Evolutionary conservation across 2,113 vertebrate species (phyloP), one percentile per base, ranked within the genome.

Genomic region (Eublepharis macularius): DNA sequence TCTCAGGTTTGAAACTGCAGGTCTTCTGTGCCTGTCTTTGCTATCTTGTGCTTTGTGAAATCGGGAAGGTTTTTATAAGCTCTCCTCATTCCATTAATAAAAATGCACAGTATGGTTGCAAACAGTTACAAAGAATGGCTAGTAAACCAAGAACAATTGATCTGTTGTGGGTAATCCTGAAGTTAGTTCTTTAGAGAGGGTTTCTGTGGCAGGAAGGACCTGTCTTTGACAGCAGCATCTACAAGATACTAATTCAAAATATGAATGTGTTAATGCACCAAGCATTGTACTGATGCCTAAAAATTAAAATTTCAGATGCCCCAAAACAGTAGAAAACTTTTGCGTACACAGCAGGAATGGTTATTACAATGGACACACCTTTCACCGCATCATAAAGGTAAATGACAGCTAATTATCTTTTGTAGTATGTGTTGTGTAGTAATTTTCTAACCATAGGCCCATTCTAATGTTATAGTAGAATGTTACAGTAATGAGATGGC

Each of bases 251-350:
- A 79, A 79, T 43, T 63, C 24, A 41, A 39, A n/a, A 63, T 24
- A 79, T 39, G 60, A 78, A 5, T 13, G n/a, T 26, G n/a, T 60
- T 17, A 54, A 4, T 82, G 45, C 45, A 65, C 51, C 24, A 77
- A 77, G 9, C 41, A 26, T 14, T 83, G 1, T 29, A 36, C 16
- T 80, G 74, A 86, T 77, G 12, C 36, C 24, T 47, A 66, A 80
- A 29, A 13, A 68, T 1, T 0, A 0, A 74, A 8, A 68, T 86
- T 91, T 47, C 86, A 99, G 99, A 88, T 99, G 99, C 73, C 98
- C 99, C 39, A 99, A 99, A 96, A 99, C 99, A 0, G 99, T 99
- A 94, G 99, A 99, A 95, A 99, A 99, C 93, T 99, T 99, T 94
- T 99, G 99, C 76, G 98, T 99, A 13, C 99, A 99, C 90, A 99